Evolutionary conservation across 2,888 invertebrate species (phyloP), one percentile per base, ranked within the genome.

Genomic region (Gortyna flavago): DNA sequence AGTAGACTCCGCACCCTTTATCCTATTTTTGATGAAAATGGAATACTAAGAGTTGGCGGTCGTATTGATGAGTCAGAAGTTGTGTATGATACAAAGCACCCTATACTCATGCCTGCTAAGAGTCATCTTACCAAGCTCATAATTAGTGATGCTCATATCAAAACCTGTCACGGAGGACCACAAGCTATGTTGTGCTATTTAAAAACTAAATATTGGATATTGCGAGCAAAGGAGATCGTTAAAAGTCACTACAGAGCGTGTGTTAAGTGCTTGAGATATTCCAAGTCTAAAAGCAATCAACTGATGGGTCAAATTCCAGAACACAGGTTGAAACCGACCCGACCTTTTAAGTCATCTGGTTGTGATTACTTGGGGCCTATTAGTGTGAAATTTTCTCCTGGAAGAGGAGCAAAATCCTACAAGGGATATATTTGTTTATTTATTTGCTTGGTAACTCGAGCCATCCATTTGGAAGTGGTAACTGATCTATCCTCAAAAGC

Each of bases 101-200:
- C n/a, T 7, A 65, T 65, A 38, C 2, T 65, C n/a, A n/a, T 65
- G n/a, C n/a, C 65, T 25, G 38, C 38, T 38, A 38, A 65, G 65
- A 65, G 38, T 0, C 41, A n/a, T 66, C 66, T 65, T 65, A 41
- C n/a, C 65, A n/a, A n/a, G 8, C 65, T 65, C 4, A n/a, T 65
- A 65, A n/a, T 65, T 66, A 41, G n/a, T 8, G 65, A 65, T 41
- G 65, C 38, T 4, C 38, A 65, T 65, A 1, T 64, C 16, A 65
- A 38, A 41, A 66, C 66, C 9, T 5, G 11, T n/a, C n/a, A 57
- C 57, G 57, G 57, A 1, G n/a, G 57, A n/a, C 57, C 57, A n/a
- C 57, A 57, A n/a, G 57, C n/a, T 57, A 57, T n/a, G 57, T n/a
- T n/a, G 57, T 57, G 57, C 57, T 57, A 57, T 54, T 54, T 54